Conservation (phyloP, 2,113 vertebrate species). For the Brachyistius frenatus region DNA sequence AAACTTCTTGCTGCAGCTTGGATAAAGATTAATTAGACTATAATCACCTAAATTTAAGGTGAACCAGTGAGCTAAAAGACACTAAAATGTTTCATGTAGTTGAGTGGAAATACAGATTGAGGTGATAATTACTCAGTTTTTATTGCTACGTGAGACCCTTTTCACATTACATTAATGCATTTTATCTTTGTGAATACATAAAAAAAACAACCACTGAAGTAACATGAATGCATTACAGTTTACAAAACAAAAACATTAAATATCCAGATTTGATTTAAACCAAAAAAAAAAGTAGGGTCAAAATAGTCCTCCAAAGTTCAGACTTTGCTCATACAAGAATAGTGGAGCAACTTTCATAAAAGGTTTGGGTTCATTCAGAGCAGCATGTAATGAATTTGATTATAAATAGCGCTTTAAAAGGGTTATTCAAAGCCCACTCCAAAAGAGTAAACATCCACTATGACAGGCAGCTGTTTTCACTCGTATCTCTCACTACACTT, state of each 20-base stretch:
- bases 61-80: too few relatives aligned
- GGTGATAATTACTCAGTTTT: background rate
- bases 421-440: conserved; percentile 66
- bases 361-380: conserved; percentile 31
- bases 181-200: background rate
- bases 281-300: background rate
- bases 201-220: background rate
- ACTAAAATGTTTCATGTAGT: too few relatives aligned
- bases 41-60: too few relatives aligned
- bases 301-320: conserved; percentile 16
- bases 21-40: too few relatives aligned
- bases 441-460: conserved; percentile 67
- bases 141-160: background rate
- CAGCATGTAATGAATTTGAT: conserved; percentile 65
- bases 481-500: conserved; percentile 71
- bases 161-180: background rate
- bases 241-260: conserved; percentile 16
- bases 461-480: conserved; percentile 74
- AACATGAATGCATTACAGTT: background rate
- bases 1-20: too few relatives aligned
- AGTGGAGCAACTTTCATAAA: conserved; percentile 35
- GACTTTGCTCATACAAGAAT: background rate
- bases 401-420: conserved; percentile 61
- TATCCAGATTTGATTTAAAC: background rate
- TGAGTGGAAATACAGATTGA: background rate